A percentile compares a stretch with the other conserved stretches of the same genome.
Conservation (phyloP, 2,797 vertebrate species). For the Helostoma temminkii region DNA sequence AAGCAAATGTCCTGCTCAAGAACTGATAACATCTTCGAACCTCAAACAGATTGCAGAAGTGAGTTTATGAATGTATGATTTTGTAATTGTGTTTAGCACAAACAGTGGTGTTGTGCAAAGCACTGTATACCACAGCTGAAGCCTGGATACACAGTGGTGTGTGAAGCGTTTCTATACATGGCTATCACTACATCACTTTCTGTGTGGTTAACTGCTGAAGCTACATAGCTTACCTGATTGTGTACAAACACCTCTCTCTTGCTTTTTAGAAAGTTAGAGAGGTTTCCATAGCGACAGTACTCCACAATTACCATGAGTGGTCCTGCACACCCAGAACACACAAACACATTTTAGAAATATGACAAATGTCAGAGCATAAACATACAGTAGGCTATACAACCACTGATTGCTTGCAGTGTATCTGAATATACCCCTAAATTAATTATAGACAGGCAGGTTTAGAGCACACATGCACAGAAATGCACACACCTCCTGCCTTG, state of each 20-base stretch:
- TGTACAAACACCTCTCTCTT: constrained; percentile 90
- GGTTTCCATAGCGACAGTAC: constrained; percentile 93
- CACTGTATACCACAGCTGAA: not conserved
- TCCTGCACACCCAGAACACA: constrained; percentile 75
- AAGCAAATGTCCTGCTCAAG: constrained; percentile 39
- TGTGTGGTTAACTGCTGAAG: too few relatives aligned
- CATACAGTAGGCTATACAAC: not conserved
- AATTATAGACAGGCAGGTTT: not conserved
- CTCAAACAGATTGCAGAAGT: constrained; percentile 69
- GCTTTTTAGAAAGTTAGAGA: constrained; percentile 93
- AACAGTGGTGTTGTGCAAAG: not conserved
- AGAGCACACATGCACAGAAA: not conserved
- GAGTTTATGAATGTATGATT: constrained; percentile 25
- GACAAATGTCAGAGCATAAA: not conserved
- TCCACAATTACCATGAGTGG: constrained; percentile 97
- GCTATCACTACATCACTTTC: not conserved
- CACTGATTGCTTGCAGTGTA: not conserved
- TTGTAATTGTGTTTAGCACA: constrained; percentile 17
- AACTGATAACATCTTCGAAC: constrained; percentile 51
- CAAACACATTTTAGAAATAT: not conserved
- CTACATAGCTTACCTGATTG: constrained; percentile 81
- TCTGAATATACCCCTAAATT: not conserved
- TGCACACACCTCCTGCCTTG: constrained; percentile 87
- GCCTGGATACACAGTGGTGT: not conserved
- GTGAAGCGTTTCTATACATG: not conserved